Evolutionary conservation across 2,113 vertebrate species (phyloP).

Genomic region (Corythornis cristatus): DNA sequence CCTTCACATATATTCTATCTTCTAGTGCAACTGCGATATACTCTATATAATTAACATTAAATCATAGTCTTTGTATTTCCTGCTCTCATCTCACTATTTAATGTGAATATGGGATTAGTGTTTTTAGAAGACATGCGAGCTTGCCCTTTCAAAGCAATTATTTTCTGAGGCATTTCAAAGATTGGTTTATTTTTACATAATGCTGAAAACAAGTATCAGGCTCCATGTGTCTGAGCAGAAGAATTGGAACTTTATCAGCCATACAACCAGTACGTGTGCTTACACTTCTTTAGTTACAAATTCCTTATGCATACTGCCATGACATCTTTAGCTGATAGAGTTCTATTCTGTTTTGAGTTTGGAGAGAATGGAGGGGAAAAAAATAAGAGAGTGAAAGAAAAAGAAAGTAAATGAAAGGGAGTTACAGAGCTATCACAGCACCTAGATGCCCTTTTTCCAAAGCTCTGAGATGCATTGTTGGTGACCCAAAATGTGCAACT

Average conservation of each 20-base stretch:
- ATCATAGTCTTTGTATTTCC: not conserved
- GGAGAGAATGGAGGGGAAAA: not conserved
- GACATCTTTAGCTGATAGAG: not conserved
- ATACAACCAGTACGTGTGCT: not conserved
- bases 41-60: not conserved
- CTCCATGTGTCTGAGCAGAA: not conserved
- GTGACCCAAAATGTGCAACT: not conserved
- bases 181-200: not conserved
- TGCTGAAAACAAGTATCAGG: not conserved
- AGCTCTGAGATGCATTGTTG: not conserved
- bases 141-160: conserved; percentile 13
- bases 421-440: not conserved
- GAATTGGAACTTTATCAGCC: not conserved
- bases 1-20: not conserved
- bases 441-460: not conserved
- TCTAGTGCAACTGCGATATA: not conserved
- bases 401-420: not conserved
- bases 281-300: not conserved
- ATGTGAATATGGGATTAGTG: not conserved
- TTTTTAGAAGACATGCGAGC: not conserved
- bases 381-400: not conserved
- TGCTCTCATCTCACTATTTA: not conserved
- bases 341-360: not conserved
- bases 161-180: not conserved
- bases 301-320: not conserved